Evolutionary conservation across 2,797 vertebrate genomes (phyloP), one percentile per base, ranked within the genome.

Genomic region (Mus caroli): DNA sequence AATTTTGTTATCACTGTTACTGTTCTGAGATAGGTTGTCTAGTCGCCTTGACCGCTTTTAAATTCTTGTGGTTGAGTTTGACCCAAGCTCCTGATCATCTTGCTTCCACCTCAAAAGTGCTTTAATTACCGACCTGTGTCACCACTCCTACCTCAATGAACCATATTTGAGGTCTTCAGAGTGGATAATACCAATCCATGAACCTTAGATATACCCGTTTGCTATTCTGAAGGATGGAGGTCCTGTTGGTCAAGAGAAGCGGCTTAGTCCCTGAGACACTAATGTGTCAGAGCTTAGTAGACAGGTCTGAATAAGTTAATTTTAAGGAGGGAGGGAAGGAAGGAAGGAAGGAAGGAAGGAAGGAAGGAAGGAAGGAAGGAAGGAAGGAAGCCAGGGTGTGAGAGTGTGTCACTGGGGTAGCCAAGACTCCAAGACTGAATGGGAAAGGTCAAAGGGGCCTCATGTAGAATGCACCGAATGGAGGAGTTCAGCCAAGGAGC

Each of bases 121-220:
- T 46, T 31, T 9, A 11, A 20, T 20, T 22, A 64, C 40, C 7
- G 28, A 69, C 0, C 0, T 31, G 14, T 1, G 4, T 9, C 26
- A 88, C 46, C 52, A 31, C 69, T 26, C 22, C 7, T 52, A 46
- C 15, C 31, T 73, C 50, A 40, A 19, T 71, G 37, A 26, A 26
- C 50, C 52, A 5, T 60, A 58, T 1, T 28, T 10, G 64, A 77
- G 73, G 73, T 19, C 4, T 37, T 91, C 34, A 6, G 14, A 9
- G 28, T 15, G 14, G 43, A 75, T 14, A 22, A 22, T 1, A n/a
- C n/a, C n/a, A 52, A 62, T 2, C 15, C 77, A 76, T 4, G 58
- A 64, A 8, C 26, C 4, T 10, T 71, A n/a, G n/a, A 9, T 12
- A 0, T 2, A 12, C 7, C n/a, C 0, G 6, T 43, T 69, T 20